Percentiles rank a stretch among this genome's conserved stretches.
Evolutionary conservation across 2,888 invertebrate species (phyloP).

Genomic region (Nezara viridula): DNA sequence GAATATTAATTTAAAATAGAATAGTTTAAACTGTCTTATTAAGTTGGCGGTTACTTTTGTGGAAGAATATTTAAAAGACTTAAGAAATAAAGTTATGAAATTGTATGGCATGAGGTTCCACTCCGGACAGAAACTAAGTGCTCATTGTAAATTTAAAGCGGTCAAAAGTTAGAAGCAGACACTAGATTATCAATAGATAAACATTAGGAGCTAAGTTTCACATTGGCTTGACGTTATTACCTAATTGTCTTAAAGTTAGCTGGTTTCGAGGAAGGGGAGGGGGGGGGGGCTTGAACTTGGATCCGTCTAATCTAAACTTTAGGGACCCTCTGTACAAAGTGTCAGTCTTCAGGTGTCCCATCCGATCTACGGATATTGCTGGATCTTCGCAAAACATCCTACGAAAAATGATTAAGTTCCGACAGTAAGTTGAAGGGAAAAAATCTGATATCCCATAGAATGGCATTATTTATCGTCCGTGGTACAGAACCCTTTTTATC

Average conservation of each 20-base stretch:
- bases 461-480: too few relatives aligned
- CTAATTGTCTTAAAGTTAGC: constrained; percentile 14
- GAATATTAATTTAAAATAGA: too few relatives aligned
- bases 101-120: neutral
- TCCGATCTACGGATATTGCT: neutral
- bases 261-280: neutral
- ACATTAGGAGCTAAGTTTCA: neutral
- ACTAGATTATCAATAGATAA: neutral
- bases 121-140: neutral
- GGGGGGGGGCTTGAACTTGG: neutral
- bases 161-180: neutral
- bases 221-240: neutral
- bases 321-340: neutral
- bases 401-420: too few relatives aligned
- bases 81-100: neutral
- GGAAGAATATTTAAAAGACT: too few relatives aligned
- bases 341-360: neutral
- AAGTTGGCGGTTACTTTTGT: too few relatives aligned
- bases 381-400: neutral
- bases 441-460: too few relatives aligned
- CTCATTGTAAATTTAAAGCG: neutral
- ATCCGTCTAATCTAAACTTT: constrained; percentile 3
- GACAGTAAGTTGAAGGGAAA: too few relatives aligned
- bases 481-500: too few relatives aligned
- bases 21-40: too few relatives aligned